phyloP scores from a whole-genome alignment of 2,888 invertebrate species.

The Mesodorylaimus sp. region DNA sequence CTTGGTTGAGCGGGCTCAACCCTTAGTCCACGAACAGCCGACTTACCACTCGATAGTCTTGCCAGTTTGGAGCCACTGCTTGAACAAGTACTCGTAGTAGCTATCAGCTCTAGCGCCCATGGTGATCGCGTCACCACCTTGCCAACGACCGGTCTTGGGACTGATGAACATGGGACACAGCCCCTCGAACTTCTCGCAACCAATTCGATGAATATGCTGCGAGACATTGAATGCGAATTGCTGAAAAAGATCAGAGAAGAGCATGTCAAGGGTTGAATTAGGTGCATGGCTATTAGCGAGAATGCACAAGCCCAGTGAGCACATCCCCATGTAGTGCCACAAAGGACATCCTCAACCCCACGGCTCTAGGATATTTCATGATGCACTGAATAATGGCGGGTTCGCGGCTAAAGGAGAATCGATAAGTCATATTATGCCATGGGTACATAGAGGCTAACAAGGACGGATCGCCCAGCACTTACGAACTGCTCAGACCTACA shows the following conservation, averaged over 20 bases:
- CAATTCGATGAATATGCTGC: constrained; percentile 60
- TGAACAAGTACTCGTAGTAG: constrained; percentile 92
- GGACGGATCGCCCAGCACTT: too few relatives aligned
- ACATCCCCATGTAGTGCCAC: too few relatives aligned
- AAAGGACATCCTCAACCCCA: too few relatives aligned
- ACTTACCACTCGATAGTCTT: constrained; percentile 39
- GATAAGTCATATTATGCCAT: too few relatives aligned
- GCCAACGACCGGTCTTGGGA: constrained; percentile 71
- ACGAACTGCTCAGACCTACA: too few relatives aligned
- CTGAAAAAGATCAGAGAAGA: constrained; percentile 36
- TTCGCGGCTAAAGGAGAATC: too few relatives aligned
- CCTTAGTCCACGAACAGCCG: not conserved
- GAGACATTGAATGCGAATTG: constrained; percentile 63
- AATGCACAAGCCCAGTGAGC: too few relatives aligned
- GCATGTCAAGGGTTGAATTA: too few relatives aligned
- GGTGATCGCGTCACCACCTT: constrained; percentile 75
- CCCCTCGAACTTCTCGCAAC: constrained; percentile 59
- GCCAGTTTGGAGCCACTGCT: constrained; percentile 95
- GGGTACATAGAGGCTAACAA: too few relatives aligned
- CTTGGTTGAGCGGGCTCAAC: constrained; percentile 44
- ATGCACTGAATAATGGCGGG: too few relatives aligned
- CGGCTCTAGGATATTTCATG: too few relatives aligned
- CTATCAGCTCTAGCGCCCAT: constrained; percentile 90
- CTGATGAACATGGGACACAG: constrained; percentile 95
- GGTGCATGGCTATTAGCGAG: too few relatives aligned